Conservation (phyloP, 2,888 invertebrate species). For the Sthenelais limicola region DNA sequence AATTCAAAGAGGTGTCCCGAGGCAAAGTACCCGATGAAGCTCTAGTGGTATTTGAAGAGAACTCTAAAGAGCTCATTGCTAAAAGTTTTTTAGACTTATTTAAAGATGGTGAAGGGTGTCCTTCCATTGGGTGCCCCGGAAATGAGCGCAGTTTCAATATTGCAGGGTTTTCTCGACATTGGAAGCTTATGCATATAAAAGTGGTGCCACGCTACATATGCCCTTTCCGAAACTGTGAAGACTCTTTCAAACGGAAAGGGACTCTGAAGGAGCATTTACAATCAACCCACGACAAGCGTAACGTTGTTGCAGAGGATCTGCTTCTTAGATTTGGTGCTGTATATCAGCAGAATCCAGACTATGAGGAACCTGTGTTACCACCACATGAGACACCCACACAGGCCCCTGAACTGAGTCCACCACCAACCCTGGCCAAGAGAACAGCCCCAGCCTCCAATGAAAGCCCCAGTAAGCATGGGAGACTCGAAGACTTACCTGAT, state of each 20-base stretch:
- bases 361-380: not conserved
- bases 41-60: not conserved
- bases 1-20: not conserved
- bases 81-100: not conserved
- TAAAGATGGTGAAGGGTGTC: not conserved
- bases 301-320: not conserved
- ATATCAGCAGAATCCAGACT: not conserved
- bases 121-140: not conserved
- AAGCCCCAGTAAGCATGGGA: no score
- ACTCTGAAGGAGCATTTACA: not conserved
- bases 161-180: not conserved
- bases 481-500: no score
- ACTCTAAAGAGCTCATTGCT: not conserved
- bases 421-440: no score
- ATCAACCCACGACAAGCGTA: not conserved
- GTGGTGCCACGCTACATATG: not conserved
- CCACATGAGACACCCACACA: not conserved
- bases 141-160: not conserved
- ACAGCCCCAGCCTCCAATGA: no score
- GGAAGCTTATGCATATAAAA: conserved; percentile 5
- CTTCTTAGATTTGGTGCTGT: not conserved
- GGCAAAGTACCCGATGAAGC: not conserved
- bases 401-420: not conserved
- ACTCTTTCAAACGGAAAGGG: not conserved
- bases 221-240: not conserved